These are phyloP conservation scores for Gandaritis pyraliata DNA, from an alignment of 2,888 invertebrate species.

Conservation along the genomic window DNA sequence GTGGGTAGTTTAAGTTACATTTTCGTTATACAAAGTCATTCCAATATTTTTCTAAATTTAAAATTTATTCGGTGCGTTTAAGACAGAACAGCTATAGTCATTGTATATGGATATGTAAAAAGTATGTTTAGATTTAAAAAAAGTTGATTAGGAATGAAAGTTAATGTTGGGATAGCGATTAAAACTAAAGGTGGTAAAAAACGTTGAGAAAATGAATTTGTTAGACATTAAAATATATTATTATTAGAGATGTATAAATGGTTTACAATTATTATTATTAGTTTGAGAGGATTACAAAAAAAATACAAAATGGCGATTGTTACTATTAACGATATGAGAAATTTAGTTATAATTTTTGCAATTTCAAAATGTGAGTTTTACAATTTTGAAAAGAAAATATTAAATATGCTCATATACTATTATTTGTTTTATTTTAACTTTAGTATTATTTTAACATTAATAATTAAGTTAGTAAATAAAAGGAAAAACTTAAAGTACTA, in stretches of 20 bases:
- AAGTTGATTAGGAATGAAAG: constrained; percentile 78
- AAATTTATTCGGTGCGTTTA: constrained; percentile 71
- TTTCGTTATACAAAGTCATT: constrained; percentile 66
- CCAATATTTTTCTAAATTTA: constrained; percentile 77
- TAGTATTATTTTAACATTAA: constrained; percentile 4
- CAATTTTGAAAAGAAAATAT: constrained; percentile 85
- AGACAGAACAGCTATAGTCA: constrained; percentile 63
- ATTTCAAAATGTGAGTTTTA: constrained; percentile 85
- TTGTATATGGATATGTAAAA: constrained; percentile 79
- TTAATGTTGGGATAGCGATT: constrained; percentile 75
- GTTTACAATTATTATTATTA: constrained; percentile 82
- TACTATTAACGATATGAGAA: constrained; percentile 83
- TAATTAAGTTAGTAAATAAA: too few relatives aligned
- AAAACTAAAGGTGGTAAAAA: constrained; percentile 71
- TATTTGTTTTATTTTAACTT: constrained; percentile 59
- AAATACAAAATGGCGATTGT: constrained; percentile 81
- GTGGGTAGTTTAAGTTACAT: constrained; percentile 57
- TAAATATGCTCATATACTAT: constrained; percentile 84
- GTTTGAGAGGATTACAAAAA: constrained; percentile 77
- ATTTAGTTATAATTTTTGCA: constrained; percentile 84
- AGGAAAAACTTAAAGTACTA: too few relatives aligned
- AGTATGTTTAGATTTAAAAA: constrained; percentile 79
- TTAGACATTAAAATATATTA: constrained; percentile 84
- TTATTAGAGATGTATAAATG: constrained; percentile 84
- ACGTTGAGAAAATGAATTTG: constrained; percentile 82